A percentile compares a stretch with the other conserved stretches of the same genome.
Conservation (phyloP, 1,140 invertebrate genomes). For the Eumaeus atala region DNA sequence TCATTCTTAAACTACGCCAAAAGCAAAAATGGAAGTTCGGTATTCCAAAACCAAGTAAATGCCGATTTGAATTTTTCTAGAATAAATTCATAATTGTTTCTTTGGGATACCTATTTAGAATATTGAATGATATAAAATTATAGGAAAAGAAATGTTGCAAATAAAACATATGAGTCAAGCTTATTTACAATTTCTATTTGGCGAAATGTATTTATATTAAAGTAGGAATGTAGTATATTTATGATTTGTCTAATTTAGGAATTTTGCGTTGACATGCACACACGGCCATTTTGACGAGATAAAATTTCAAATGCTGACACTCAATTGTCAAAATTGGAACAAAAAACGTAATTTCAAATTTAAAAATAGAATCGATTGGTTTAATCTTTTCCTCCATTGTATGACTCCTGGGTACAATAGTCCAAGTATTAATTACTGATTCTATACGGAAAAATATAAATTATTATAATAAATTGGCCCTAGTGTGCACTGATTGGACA, state of each 20-base stretch:
- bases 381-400: neutral
- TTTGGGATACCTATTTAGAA: constrained; percentile 3
- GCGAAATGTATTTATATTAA: constrained; percentile 19
- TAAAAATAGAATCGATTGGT: neutral
- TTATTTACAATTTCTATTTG: constrained; percentile 10
- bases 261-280: constrained; percentile 1
- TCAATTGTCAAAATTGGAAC: neutral
- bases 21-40: neutral
- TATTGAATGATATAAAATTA: neutral
- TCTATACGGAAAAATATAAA: constrained; percentile 1
- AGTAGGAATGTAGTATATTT: constrained; percentile 18
- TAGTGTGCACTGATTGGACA: constrained; percentile 15
- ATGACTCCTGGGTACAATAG: neutral
- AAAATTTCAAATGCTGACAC: neutral
- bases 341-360: neutral
- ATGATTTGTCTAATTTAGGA: constrained; percentile 10
- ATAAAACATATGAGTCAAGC: neutral
- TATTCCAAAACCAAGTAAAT: neutral
- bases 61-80: neutral
- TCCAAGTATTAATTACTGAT: neutral
- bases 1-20: no score
- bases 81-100: constrained; percentile 1
- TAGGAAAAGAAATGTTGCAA: neutral
- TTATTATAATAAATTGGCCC: neutral
- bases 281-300: neutral